Conservation (phyloP, 2,888 invertebrate genomes). For the Conchocele bisecta region DNA sequence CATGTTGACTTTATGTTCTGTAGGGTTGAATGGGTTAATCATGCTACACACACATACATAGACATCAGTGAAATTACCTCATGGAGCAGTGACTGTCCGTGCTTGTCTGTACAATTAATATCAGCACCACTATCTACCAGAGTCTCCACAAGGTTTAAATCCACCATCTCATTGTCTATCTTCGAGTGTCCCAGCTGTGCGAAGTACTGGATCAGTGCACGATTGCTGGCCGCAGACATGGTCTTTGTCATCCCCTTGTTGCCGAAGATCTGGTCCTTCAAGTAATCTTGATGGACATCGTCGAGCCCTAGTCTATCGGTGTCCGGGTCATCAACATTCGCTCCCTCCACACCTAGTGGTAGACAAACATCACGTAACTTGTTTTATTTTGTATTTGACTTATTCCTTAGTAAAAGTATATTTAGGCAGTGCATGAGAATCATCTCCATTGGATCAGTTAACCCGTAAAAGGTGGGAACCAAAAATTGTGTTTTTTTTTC, state of each 20-base stretch:
- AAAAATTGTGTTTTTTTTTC: no score
- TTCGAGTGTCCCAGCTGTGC: constrained; percentile 72
- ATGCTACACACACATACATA: no score
- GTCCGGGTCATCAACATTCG: constrained; percentile 30
- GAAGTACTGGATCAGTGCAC: constrained; percentile 79
- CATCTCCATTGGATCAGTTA: no score
- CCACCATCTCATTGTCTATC: constrained; percentile 70
- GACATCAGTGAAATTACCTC: no score
- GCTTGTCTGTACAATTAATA: constrained; percentile 78
- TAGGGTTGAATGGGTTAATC: no score
- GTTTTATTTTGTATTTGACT: no score
- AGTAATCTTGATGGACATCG: constrained; percentile 63
- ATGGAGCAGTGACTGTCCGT: constrained; percentile 81
- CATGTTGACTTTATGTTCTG: no score
- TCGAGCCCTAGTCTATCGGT: constrained; percentile 65
- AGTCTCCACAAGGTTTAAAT: constrained; percentile 77
- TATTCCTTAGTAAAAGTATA: no score
- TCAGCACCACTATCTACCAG: constrained; percentile 75
- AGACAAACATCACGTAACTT: no score
- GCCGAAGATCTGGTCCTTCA: constrained; percentile 50
- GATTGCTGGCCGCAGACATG: constrained; percentile 67
- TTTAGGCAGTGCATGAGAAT: no score
- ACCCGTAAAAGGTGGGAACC: no score
- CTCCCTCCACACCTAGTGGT: constrained; percentile 29
- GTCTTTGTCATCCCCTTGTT: constrained; percentile 23